Evolutionary conservation across 2,113 vertebrate species (phyloP).

Genomic region (Polypterus senegalus): DNA sequence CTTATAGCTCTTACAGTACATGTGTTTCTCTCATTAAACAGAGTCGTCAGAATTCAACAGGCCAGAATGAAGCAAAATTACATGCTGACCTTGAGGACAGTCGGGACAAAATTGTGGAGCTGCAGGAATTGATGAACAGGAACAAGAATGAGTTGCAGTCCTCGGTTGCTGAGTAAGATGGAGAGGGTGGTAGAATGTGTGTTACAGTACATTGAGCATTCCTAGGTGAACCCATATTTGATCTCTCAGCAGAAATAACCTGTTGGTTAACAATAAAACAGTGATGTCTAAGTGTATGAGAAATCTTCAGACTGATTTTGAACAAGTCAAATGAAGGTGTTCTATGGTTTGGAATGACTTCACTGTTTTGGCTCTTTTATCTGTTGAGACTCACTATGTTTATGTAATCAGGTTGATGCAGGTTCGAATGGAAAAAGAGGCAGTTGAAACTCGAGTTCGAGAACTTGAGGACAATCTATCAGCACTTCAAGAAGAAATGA

Average conservation of each 20-base stretch:
- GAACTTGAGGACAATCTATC: constrained; percentile 60
- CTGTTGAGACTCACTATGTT: rapidly evolving
- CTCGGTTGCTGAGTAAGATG: constrained; percentile 62
- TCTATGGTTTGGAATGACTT: too few relatives aligned
- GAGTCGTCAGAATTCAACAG: constrained; percentile 41
- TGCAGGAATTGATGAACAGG: constrained; percentile 56
- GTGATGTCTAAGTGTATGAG: too few relatives aligned
- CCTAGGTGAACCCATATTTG: too few relatives aligned
- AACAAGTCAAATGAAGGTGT: too few relatives aligned
- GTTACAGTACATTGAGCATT: background rate
- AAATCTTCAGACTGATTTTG: too few relatives aligned
- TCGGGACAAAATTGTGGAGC: constrained; percentile 56
- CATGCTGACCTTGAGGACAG: constrained; percentile 51
- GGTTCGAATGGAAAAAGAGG: constrained; percentile 44
- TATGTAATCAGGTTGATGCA: constrained; percentile 42
- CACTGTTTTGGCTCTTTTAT: background rate
- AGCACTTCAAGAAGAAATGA: constrained; percentile 59
- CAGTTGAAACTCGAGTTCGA: constrained; percentile 38
- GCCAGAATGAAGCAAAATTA: constrained; percentile 10
- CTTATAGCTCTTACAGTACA: too few relatives aligned
- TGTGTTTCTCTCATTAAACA: constrained; percentile 12
- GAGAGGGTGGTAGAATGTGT: too few relatives aligned
- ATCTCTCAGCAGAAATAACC: too few relatives aligned
- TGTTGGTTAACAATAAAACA: too few relatives aligned
- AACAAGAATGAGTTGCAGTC: constrained; percentile 61